Evolutionary conservation across 1,140 invertebrate species (phyloP), one percentile per base, ranked within the genome.

Genomic region (Tetramorium simillimum): DNA sequence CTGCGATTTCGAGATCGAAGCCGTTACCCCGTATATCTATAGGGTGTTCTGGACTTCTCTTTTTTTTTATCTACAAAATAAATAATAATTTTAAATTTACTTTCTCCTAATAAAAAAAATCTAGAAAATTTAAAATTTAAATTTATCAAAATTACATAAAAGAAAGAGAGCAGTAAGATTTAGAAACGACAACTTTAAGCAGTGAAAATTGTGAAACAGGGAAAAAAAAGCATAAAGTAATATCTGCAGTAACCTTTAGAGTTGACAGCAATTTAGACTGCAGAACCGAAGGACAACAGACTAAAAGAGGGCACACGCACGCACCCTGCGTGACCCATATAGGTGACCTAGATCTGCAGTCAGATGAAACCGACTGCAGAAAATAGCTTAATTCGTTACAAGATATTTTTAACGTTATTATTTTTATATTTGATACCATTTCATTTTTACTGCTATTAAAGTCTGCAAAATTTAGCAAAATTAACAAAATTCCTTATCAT

Each of bases 321-420:
- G 82, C 73, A 85, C 82, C 60, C 58, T 85, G 49, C 62, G 58
- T 85, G 60, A 85, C 82, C 82, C 78, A 77, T 49, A 85, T 78
- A 43, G n/a, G 16, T 63, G 82, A 85, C 73, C 82, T 60, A 69
- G 16, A 80, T 81, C 70, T 37, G 65, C 33, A 86, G 4, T 43
- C 37, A 14, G 10, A 58, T 49, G 24, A 75, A 84, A 75, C 4
- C n/a, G 21, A 72, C 43, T 62, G 28, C 28, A 60, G 80, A 82
- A 73, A 73, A 60, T 60, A 60, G 14, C 7, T 84, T 18, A 60
- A 46, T 75, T 37, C 4, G 49, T 46, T 37, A 43, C 28, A 58
- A 43, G 6, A 3, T 72, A 16, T 58, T 56, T 46, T 73, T 21
- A 16, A 21, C 16, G 62, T 46, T 60, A 33, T 21, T 21, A 49